Percentiles rank a stretch among this genome's conserved stretches.
Conservation (phyloP, 2,888 invertebrate genomes). For the Dexiosoma caninum region DNA sequence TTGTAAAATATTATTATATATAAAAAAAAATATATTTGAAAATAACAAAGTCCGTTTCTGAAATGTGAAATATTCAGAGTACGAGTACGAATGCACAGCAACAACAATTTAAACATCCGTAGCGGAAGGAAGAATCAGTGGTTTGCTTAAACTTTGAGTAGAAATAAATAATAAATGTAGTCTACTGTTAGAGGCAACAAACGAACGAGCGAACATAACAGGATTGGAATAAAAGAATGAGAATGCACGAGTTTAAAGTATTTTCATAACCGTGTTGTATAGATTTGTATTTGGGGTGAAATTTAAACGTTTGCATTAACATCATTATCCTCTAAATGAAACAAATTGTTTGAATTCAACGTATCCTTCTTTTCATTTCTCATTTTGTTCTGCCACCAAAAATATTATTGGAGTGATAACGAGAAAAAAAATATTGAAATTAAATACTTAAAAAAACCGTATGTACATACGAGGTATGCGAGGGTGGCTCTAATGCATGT, state of each 20-base stretch:
- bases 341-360: slow-evolving; percentile 61
- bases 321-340: slow-evolving; percentile 64
- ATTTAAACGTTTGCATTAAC: slow-evolving; percentile 64
- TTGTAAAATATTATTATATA: slow-evolving; percentile 30
- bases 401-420: slow-evolving; percentile 42
- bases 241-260: slow-evolving; percentile 47
- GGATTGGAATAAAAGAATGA: background rate
- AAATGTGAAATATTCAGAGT: slow-evolving; percentile 44
- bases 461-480: background rate
- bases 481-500: slow-evolving; percentile 7
- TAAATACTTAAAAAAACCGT: background rate
- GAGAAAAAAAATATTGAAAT: background rate
- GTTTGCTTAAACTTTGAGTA: slow-evolving; percentile 59
- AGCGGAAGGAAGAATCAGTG: slow-evolving; percentile 64
- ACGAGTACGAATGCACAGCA: slow-evolving; percentile 18
- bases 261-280: background rate
- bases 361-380: slow-evolving; percentile 18
- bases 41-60: slow-evolving; percentile 20
- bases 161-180: slow-evolving; percentile 53
- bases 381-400: slow-evolving; percentile 29
- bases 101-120: slow-evolving; percentile 60
- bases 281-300: slow-evolving; percentile 41
- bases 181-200: background rate
- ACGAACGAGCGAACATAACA: background rate
- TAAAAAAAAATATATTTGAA: slow-evolving; percentile 6